Conservation (phyloP, 2,113 vertebrate genomes). For the Calypte anna region DNA sequence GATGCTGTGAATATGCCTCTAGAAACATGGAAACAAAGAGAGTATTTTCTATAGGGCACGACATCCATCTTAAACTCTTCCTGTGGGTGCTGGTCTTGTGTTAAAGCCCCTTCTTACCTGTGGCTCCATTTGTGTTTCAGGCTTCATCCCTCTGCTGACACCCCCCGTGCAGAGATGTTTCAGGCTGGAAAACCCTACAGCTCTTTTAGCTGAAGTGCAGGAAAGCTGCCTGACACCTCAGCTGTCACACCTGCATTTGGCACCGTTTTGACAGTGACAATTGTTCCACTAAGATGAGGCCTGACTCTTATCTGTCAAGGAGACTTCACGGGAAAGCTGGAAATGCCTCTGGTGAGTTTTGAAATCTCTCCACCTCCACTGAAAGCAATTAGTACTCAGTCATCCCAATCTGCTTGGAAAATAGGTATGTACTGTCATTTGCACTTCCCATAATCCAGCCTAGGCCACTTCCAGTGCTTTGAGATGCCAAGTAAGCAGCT, state of each 20-base stretch:
- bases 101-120: not conserved
- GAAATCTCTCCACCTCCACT: not conserved
- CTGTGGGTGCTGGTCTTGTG: not conserved
- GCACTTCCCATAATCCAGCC: not conserved
- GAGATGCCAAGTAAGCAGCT: not conserved
- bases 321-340: not conserved
- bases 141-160: not conserved
- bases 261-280: not conserved
- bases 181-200: rapidly evolving
- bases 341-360: not conserved
- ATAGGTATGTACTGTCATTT: not conserved
- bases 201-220: not conserved
- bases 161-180: rapidly evolving
- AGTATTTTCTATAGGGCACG: not conserved
- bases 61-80: no score
- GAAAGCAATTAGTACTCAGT: slow-evolving; percentile 3
- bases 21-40: not conserved
- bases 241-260: not conserved
- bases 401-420: slow-evolving; percentile 6
- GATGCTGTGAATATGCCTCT: not conserved
- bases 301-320: rapidly evolving
- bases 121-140: not conserved
- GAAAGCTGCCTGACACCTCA: not conserved
- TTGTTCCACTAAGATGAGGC: not conserved
- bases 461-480: not conserved